phyloP scores from a whole-genome alignment of 2,797 vertebrate species.

The Antrozous pallidus region DNA sequence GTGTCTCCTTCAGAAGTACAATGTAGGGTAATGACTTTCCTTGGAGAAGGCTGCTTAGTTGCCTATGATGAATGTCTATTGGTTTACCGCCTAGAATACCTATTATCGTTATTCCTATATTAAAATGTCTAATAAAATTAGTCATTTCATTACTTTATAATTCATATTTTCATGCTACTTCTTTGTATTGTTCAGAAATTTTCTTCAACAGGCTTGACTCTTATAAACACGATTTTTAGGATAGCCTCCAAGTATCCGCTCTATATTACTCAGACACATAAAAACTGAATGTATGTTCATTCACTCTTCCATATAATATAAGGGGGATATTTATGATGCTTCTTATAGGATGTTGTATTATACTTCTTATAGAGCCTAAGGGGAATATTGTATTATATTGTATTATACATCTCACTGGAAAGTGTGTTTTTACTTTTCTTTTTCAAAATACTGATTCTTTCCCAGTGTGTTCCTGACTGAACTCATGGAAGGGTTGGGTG shows the following conservation, averaged over 20 bases:
- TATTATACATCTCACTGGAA: neutral
- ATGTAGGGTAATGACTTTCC: neutral
- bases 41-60: neutral
- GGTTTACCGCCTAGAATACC: neutral
- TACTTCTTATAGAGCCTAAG: neutral
- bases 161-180: neutral
- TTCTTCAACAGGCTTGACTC: neutral
- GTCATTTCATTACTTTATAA: neutral
- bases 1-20: slow-evolving; percentile 13
- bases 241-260: neutral
- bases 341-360: neutral
- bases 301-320: neutral
- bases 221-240: neutral
- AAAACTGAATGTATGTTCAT: neutral
- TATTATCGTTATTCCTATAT: neutral
- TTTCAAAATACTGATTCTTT: neutral
- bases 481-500: neutral
- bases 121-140: neutral
- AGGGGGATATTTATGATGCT: neutral
- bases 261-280: neutral
- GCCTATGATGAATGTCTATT: neutral
- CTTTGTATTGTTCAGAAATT: neutral
- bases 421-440: neutral
- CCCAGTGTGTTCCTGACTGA: neutral
- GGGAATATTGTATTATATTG: neutral